A percentile compares a stretch with the other conserved stretches of the same genome.
Evolutionary conservation across 2,888 invertebrate genomes (phyloP).

Genomic region (Cheilosia grossa): DNA sequence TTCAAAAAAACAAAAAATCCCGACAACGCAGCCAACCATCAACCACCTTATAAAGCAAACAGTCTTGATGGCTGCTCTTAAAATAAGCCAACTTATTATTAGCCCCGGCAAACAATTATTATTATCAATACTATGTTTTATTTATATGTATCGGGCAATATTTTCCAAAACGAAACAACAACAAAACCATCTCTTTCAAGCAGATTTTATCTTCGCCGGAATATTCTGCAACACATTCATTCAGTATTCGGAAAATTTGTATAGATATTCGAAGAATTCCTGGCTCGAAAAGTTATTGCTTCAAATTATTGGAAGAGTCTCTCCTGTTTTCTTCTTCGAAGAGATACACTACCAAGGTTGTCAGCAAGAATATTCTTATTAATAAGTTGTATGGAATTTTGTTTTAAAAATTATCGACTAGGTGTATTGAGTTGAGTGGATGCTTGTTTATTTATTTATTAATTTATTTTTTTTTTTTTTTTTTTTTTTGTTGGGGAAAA

Average conservation of each 20-base stretch:
- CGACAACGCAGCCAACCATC: too few relatives aligned
- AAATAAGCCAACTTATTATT: slow-evolving; percentile 57
- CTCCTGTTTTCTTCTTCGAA: neutral
- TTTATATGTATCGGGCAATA: too few relatives aligned
- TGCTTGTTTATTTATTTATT: neutral
- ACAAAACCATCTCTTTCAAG: neutral
- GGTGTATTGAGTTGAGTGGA: neutral
- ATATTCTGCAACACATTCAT: slow-evolving; percentile 42
- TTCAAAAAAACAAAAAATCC: too few relatives aligned
- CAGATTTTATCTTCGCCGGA: neutral
- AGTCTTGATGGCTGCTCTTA: slow-evolving; percentile 12
- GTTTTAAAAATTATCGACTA: slow-evolving; percentile 1
- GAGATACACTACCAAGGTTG: slow-evolving; percentile 33
- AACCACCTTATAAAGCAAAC: slow-evolving; percentile 38
- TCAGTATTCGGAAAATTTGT: slow-evolving; percentile 29
- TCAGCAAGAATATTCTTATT: slow-evolving; percentile 26
- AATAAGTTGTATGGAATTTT: slow-evolving; percentile 45
- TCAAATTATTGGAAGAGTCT: neutral
- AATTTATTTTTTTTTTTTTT: too few relatives aligned
- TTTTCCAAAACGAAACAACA: neutral
- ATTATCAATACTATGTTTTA: slow-evolving; percentile 17
- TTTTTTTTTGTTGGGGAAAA: slow-evolving; percentile 13
- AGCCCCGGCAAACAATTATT: slow-evolving; percentile 24
- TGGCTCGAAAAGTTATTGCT: slow-evolving; percentile 3
- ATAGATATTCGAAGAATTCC: slow-evolving; percentile 39